Evolutionary conservation across 2,888 invertebrate species (phyloP), one percentile per base, ranked within the genome.

Genomic region (Nomada hirtipes): DNA sequence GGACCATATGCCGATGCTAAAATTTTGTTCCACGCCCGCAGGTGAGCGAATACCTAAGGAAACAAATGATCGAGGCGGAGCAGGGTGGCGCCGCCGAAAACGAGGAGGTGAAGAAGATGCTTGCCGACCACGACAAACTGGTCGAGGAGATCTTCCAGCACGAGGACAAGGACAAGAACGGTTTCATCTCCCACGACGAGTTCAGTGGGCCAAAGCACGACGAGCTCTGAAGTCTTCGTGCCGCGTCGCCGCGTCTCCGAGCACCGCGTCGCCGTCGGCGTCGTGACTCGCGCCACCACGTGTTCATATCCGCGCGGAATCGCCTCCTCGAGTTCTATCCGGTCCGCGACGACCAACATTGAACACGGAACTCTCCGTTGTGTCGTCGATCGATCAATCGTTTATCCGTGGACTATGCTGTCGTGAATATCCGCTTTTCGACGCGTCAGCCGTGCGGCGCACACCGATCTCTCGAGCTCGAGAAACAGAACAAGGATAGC

Each of bases 161-260:
- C 93, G 99, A 99, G 94, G 99, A 99, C 94, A 98, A 97, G 94
- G 98, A 99, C 94, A 98, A 98, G 94, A 98, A 99, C 92, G 99
- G 99, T 81, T 98, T 96, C 94, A 99, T 99, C 90, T 98, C 98
- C 85, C 98, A 98, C 94, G 97, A 97, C 67, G 99, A 99, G 94
- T 99, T 99, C 95, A 98, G 98, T 42, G 99, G 98, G 4, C 98
- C 99, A 20, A 99, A 99, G 94, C 99, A 99, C 94, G 99, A 99
- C 94, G 99, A 99, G 94, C 96, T 99, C 93, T 99, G 97, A 95
- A 91, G 87, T 68, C 79, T 78, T 79, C 80, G 68, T 75, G 71
- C 63, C 71, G 78, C 83, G 82, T 76, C 82, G 76, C 85, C 80
- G 82, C 76, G 82, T 84, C 78, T 80, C 78, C 86, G 84, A 81